Conservation (phyloP, 2,888 invertebrate genomes). For the Drosophila neonasuta region DNA sequence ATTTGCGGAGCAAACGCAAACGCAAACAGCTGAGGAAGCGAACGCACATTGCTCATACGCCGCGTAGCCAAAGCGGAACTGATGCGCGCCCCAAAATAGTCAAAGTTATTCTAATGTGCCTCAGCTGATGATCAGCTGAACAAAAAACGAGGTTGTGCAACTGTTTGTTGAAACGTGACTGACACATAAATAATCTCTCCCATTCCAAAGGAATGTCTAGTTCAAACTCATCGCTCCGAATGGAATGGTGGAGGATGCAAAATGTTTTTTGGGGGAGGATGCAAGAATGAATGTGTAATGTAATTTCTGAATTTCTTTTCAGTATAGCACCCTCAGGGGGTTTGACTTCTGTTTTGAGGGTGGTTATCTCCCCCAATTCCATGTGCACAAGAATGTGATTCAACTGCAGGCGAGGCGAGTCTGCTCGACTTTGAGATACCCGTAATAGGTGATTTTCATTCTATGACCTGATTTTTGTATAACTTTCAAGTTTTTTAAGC, state of each 20-base stretch:
- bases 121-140: constrained; percentile 17
- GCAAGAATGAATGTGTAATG: neutral
- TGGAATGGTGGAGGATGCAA: constrained; percentile 1
- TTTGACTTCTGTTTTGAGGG: neutral
- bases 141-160: neutral
- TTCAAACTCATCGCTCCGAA: neutral
- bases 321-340: neutral
- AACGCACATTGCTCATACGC: constrained; percentile 10
- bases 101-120: neutral
- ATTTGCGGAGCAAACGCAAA: neutral
- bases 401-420: neutral
- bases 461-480: too few species aligned
- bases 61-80: constrained; percentile 19
- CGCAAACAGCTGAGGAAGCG: neutral
- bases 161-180: constrained; percentile 17
- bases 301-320: neutral
- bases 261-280: neutral
- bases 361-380: neutral
- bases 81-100: constrained; percentile 17
- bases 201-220: constrained; percentile 2
- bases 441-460: too few species aligned
- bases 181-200: constrained; percentile 10
- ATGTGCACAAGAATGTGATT: neutral
- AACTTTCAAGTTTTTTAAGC: neutral
- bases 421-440: neutral